phyloP scores from a whole-genome alignment of 2,113 vertebrate species.

The Chlorodrepanis virens region DNA sequence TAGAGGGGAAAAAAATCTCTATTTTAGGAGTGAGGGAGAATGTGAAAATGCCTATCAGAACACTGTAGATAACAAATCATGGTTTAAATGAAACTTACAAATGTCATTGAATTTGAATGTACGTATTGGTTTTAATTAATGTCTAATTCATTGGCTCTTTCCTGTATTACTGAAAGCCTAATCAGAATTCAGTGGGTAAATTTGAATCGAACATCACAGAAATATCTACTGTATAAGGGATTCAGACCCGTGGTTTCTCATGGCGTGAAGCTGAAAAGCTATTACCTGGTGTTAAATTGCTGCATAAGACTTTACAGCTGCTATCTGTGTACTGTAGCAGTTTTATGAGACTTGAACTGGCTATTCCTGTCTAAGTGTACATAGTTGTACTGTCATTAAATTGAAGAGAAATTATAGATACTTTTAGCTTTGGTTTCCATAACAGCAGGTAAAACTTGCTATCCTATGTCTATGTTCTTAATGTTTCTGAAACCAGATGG shows the following conservation, averaged over 20 bases:
- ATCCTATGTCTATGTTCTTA: neutral
- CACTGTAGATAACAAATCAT: neutral
- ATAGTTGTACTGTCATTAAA: neutral
- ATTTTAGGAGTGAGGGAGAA: neutral
- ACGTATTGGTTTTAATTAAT: neutral
- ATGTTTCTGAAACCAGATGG: neutral
- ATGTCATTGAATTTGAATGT: neutral
- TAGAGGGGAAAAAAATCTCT: neutral
- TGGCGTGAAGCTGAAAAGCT: neutral
- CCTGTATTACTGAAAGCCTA: neutral
- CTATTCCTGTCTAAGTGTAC: neutral
- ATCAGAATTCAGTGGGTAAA: neutral
- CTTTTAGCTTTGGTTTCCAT: neutral
- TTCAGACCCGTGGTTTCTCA: neutral
- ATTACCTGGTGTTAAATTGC: neutral
- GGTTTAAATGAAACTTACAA: neutral
- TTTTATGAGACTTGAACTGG: neutral
- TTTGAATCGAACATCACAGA: neutral
- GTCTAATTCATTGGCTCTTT: neutral
- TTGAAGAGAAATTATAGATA: neutral
- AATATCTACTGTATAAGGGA: neutral
- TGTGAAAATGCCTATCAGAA: neutral
- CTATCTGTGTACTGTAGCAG: neutral
- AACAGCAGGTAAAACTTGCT: neutral
- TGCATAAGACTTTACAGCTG: neutral